phyloP scores from a whole-genome alignment of 2,113 vertebrate species.

The Pseudorhombus dupliciocellatus region DNA sequence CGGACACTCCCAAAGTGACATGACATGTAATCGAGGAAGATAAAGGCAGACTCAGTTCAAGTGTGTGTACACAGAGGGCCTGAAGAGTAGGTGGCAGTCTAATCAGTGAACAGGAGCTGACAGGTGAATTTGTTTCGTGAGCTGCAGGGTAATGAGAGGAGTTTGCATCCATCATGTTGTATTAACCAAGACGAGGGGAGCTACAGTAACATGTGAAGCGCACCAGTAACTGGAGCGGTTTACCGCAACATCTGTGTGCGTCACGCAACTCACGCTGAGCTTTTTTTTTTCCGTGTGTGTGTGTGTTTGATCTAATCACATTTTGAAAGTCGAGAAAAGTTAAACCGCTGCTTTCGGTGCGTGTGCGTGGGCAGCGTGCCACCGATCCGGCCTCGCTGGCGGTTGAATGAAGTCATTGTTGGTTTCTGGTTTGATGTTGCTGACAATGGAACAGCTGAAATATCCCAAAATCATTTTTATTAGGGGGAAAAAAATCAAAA shows the following conservation, averaged over 20 bases:
- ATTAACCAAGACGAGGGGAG: neutral
- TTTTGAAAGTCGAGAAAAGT: neutral
- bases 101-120: neutral
- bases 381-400: neutral
- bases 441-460: neutral
- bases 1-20: too few species aligned
- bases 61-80: neutral
- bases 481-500: too few species aligned
- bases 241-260: neutral
- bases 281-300: too few species aligned
- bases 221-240: neutral
- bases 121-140: neutral
- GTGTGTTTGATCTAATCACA: neutral
- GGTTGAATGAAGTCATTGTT: neutral
- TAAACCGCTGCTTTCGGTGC: neutral
- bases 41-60: neutral
- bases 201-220: neutral
- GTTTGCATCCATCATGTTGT: neutral
- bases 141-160: neutral
- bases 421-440: neutral
- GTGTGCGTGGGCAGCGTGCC: neutral
- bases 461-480: neutral
- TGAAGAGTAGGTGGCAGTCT: neutral
- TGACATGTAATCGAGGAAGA: too few species aligned
- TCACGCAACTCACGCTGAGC: neutral